Percentiles rank a stretch among this genome's conserved stretches.
These are phyloP conservation scores for Aproaerema taeniolella DNA, from an alignment of 2,888 invertebrate genomes.

Conservation along the genomic window DNA sequence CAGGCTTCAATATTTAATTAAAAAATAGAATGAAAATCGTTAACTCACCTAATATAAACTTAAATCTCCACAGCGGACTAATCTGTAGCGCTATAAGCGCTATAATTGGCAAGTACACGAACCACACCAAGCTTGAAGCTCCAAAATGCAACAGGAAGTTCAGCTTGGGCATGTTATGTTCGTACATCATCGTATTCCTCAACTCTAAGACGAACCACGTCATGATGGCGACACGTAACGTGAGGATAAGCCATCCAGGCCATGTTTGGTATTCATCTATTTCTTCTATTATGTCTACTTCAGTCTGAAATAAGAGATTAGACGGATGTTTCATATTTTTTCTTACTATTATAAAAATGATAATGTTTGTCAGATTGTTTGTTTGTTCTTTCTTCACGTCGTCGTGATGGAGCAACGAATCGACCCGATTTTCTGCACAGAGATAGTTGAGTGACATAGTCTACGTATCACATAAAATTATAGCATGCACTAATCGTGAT, in stretches of 20 bases:
- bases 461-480: too few relatives aligned
- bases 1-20: too few relatives aligned
- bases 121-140: conserved; percentile 98
- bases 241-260: conserved; percentile 96
- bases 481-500: too few relatives aligned
- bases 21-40: too few relatives aligned
- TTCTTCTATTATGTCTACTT: conserved; percentile 96
- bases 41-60: conserved; percentile 89
- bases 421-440: too few relatives aligned
- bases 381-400: too few relatives aligned
- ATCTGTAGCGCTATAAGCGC: conserved; percentile 95
- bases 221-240: conserved; percentile 91
- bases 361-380: too few relatives aligned
- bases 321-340: too few relatives aligned
- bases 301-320: conserved; percentile 81
- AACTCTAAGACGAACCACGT: conserved; percentile 90
- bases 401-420: too few relatives aligned
- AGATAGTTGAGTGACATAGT: too few relatives aligned
- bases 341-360: too few relatives aligned
- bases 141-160: conserved; percentile 97
- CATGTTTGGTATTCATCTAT: conserved; percentile 98
- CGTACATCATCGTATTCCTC: conserved; percentile 74
- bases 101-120: conserved; percentile 96
- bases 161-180: conserved; percentile 81
- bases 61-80: conserved; percentile 96